Conservation (phyloP, 2,888 invertebrate genomes). For the Clistopyga incitator region DNA sequence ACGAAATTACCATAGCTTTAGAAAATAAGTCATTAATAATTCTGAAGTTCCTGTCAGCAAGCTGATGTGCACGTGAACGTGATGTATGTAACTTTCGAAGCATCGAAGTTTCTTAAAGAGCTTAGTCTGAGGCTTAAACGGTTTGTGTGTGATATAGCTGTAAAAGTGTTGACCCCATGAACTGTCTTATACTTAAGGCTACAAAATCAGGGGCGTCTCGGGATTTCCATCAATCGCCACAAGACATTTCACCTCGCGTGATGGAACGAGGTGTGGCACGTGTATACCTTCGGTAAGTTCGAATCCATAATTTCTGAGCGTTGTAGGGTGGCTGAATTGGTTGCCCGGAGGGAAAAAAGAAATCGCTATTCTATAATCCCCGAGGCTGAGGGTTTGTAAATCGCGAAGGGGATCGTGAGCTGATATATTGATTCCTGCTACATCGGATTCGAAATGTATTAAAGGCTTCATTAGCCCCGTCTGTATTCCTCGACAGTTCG, state of each 20-base stretch:
- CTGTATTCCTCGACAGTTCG: slow-evolving; percentile 9
- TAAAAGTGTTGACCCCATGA: slow-evolving; percentile 48
- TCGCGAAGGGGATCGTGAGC: neutral
- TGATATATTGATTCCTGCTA: slow-evolving; percentile 3
- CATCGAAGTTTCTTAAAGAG: slow-evolving; percentile 21
- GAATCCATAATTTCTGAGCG: slow-evolving; percentile 56
- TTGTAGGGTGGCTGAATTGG: slow-evolving; percentile 8
- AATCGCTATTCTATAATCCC: slow-evolving; percentile 9
- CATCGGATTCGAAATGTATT: slow-evolving; percentile 5
- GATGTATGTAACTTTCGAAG: slow-evolving; percentile 51
- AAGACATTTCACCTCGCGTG: slow-evolving; percentile 55
- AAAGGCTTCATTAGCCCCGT: slow-evolving; percentile 19
- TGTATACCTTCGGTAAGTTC: slow-evolving; percentile 53
- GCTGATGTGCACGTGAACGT: slow-evolving; percentile 24
- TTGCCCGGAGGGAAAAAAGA: slow-evolving; percentile 7
- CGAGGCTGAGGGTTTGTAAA: neutral
- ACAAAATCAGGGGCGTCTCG: slow-evolving; percentile 6
- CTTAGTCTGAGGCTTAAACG: neutral
- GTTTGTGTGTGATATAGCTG: slow-evolving; percentile 22
- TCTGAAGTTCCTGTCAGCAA: slow-evolving; percentile 38
- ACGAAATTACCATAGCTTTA: neutral
- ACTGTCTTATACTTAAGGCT: slow-evolving; percentile 22
- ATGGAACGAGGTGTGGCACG: slow-evolving; percentile 56
- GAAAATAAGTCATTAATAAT: slow-evolving; percentile 45
- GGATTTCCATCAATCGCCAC: slow-evolving; percentile 58